Evolutionary conservation across 2,888 invertebrate species (phyloP).

Genomic region (Mactromeris polynyma): DNA sequence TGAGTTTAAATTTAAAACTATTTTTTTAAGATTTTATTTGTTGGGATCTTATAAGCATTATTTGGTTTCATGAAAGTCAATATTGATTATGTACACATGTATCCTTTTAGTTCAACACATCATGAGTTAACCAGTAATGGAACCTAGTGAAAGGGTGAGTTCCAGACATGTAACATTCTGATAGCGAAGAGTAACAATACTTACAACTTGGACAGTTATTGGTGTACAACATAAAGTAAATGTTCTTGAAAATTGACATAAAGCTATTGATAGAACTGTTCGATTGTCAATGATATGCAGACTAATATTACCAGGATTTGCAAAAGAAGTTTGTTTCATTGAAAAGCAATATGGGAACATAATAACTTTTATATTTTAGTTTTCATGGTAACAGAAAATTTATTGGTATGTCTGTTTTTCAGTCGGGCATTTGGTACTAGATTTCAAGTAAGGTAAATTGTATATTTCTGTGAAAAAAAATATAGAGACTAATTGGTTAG

Average conservation of each 20-base stretch:
- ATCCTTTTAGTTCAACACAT: neutral
- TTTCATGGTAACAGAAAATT: too few species aligned
- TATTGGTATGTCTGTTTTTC: too few species aligned
- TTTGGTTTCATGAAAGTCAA: too few species aligned
- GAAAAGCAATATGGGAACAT: slow-evolving; percentile 14
- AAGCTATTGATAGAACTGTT: neutral
- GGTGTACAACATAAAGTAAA: slow-evolving; percentile 19
- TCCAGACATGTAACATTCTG: neutral
- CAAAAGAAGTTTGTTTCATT: slow-evolving; percentile 29
- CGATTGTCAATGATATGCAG: slow-evolving; percentile 6
- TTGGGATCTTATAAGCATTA: too few species aligned
- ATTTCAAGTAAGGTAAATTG: too few species aligned
- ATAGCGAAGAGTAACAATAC: neutral
- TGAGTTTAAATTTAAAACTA: too few species aligned
- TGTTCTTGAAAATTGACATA: slow-evolving; percentile 14
- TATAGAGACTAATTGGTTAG: too few species aligned
- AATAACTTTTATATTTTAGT: too few species aligned
- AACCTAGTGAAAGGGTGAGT: slow-evolving; percentile 18
- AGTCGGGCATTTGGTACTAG: too few species aligned
- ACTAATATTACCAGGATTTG: slow-evolving; percentile 31
- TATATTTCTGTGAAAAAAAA: too few species aligned
- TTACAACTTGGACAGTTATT: neutral
- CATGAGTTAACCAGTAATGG: slow-evolving; percentile 15
- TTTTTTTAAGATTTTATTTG: too few species aligned
- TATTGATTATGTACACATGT: too few species aligned